A percentile compares a stretch with the other conserved stretches of the same genome.
phyloP scores from a whole-genome alignment of 2,113 vertebrate species.

The Tympanuchus pallidicinctus region DNA sequence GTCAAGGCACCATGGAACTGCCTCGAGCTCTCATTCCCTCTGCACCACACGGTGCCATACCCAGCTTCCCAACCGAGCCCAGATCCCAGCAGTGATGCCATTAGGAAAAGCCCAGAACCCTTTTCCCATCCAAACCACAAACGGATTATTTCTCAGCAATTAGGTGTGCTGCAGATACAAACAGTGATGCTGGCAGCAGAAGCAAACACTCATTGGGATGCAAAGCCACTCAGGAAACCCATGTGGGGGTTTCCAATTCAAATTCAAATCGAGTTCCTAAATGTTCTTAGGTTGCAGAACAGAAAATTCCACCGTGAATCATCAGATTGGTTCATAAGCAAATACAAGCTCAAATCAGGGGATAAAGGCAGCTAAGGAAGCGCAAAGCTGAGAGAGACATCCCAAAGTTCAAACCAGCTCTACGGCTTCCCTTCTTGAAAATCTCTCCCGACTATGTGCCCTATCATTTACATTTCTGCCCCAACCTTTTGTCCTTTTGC shows the following conservation, averaged over 20 bases:
- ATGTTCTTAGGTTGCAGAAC: not conserved
- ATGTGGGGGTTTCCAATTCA: not conserved
- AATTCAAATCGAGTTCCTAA: not conserved
- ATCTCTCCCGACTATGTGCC: not conserved
- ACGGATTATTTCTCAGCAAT: not conserved
- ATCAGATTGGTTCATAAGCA: not conserved
- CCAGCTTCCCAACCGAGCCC: not conserved
- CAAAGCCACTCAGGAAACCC: not conserved
- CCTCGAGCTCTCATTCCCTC: not conserved
- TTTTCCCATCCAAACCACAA: not conserved
- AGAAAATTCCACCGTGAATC: not conserved
- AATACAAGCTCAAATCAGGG: not conserved
- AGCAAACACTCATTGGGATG: not conserved
- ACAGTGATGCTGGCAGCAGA: rapidly evolving
- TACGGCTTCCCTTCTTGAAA: not conserved
- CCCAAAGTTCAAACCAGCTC: not conserved
- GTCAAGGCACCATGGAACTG: not conserved
- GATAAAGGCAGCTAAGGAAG: not conserved
- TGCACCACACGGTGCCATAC: rapidly evolving
- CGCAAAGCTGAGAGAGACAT: rapidly evolving
- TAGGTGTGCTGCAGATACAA: not conserved
- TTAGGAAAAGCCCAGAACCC: not conserved
- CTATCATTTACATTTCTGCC: not conserved
- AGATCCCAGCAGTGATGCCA: not conserved
- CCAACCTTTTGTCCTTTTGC: not conserved